A percentile compares a stretch with the other conserved stretches of the same genome.
Evolutionary conservation across 2,113 vertebrate species (phyloP).

Genomic region (Lasiurus cinereus): DNA sequence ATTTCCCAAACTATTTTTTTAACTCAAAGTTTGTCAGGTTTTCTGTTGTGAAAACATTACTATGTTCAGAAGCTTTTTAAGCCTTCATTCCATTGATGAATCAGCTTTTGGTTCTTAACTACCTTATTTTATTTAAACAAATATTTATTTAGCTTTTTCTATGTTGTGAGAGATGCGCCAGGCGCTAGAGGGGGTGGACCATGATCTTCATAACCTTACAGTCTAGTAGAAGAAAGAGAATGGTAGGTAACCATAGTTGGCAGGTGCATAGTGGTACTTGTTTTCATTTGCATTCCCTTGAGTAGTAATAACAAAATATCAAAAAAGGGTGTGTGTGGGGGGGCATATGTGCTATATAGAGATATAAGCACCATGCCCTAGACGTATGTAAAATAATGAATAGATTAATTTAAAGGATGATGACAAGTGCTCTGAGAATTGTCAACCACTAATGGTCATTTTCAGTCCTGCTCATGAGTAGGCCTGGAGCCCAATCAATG

Average conservation of each 20-base stretch:
- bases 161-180: neutral
- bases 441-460: neutral
- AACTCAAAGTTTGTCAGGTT: slow-evolving; percentile 1
- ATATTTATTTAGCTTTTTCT: slow-evolving; percentile 41
- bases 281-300: neutral
- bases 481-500: neutral
- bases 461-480: neutral
- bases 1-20: slow-evolving; percentile 39
- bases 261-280: neutral
- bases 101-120: neutral
- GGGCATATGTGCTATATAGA: neutral
- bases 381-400: neutral
- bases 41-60: slow-evolving; percentile 39
- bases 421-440: neutral
- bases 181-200: neutral
- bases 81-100: neutral
- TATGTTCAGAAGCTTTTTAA: slow-evolving; percentile 39
- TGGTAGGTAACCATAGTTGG: neutral
- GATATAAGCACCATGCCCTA: neutral
- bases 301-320: neutral
- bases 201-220: neutral
- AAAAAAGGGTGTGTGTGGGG: neutral
- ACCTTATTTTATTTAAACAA: slow-evolving; percentile 36
- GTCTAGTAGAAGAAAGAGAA: neutral
- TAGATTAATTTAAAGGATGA: neutral